Conservation (phyloP, 2,888 invertebrate species). For the Agrochola macilenta region DNA sequence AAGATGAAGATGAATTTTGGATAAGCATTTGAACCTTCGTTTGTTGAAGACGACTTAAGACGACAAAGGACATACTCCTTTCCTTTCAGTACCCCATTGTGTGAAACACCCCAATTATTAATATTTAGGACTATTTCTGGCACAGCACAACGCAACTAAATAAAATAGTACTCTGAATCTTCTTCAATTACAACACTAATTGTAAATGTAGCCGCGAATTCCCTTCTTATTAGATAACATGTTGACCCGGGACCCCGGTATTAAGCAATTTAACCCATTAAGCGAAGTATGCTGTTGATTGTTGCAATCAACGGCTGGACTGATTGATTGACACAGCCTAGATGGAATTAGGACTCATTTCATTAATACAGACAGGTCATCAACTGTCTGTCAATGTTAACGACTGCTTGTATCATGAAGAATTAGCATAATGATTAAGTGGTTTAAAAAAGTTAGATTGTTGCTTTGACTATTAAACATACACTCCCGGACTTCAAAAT, state of each 20-base stretch:
- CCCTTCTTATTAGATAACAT: constrained; percentile 81
- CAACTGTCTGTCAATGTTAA: constrained; percentile 35
- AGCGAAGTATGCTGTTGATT: constrained; percentile 71
- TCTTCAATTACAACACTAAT: constrained; percentile 39
- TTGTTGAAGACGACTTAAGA: neutral
- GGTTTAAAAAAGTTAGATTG: neutral
- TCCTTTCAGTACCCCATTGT: neutral
- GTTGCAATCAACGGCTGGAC: constrained; percentile 69
- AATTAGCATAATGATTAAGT: neutral
- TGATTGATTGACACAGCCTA: constrained; percentile 65
- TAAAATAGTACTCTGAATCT: constrained; percentile 14
- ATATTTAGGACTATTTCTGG: neutral
- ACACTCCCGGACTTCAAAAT: too few species aligned
- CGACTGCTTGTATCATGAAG: constrained; percentile 5
- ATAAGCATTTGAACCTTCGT: neutral
- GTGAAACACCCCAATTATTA: too few species aligned
- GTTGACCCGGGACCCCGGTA: constrained; percentile 81
- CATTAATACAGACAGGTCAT: constrained; percentile 39
- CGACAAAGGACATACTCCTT: too few species aligned
- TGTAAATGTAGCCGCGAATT: constrained; percentile 68
- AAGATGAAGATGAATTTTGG: neutral
- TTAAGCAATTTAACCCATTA: constrained; percentile 84
- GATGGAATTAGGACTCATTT: constrained; percentile 55
- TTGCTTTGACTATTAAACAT: neutral
- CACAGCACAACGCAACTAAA: neutral